phyloP scores from a whole-genome alignment of 2,113 vertebrate species.

The Lanius ludovicianus region DNA sequence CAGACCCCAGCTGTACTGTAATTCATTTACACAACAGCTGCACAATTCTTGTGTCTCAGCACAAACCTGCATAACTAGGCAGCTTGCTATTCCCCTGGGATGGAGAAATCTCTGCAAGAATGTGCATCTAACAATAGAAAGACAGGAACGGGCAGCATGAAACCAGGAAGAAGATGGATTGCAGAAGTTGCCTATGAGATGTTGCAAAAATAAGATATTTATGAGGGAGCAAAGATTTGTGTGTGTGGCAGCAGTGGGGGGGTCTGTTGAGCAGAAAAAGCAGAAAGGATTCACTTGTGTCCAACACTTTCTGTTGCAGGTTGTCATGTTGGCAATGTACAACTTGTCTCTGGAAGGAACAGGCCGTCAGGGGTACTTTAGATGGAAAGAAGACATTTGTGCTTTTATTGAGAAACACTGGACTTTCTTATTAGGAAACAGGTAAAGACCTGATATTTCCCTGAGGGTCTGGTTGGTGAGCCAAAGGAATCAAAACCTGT shows the following conservation, averaged over 20 bases:
- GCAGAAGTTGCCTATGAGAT: not conserved
- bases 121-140: constrained; percentile 15
- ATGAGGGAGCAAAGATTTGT: not conserved
- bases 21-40: not conserved
- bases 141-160: not conserved
- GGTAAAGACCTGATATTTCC: constrained; percentile 69
- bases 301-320: constrained; percentile 73
- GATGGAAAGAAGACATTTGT: constrained; percentile 99
- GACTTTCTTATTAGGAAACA: constrained; percentile 91
- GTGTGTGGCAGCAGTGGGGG: not conserved
- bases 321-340: constrained; percentile 99
- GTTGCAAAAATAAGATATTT: constrained; percentile 14
- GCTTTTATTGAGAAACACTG: constrained; percentile 98
- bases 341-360: constrained; percentile 97
- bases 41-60: not conserved
- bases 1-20: not conserved
- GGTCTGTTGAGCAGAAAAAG: not conserved
- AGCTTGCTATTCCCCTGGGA: not conserved
- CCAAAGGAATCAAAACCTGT: not conserved
- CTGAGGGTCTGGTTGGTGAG: not conserved
- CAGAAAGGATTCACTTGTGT: not conserved
- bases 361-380: constrained; percentile 95
- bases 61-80: constrained; percentile 14
- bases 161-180: not conserved
- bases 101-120: not conserved